A percentile compares a stretch with the other conserved stretches of the same genome.
phyloP scores from a whole-genome alignment of 2,797 vertebrate genomes.

The Silurus aristotelis region DNA sequence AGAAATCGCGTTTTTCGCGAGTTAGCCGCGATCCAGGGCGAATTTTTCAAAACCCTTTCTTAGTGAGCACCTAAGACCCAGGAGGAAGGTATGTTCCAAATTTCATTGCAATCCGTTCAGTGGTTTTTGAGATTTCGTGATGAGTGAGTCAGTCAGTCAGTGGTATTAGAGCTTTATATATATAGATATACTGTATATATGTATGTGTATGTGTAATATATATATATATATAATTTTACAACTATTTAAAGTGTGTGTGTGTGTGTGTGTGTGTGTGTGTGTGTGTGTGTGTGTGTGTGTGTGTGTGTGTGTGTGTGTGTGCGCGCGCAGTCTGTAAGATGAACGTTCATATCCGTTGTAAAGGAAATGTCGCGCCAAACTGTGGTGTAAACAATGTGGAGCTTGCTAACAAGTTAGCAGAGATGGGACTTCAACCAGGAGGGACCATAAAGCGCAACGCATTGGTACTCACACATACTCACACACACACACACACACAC shows the following conservation, averaged over 20 bases:
- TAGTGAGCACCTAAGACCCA: too few species aligned
- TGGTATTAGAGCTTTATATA: too few species aligned
- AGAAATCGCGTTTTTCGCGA: too few species aligned
- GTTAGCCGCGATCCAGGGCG: too few species aligned
- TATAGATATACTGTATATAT: too few species aligned
- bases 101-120: too few species aligned
- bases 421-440: slow-evolving; percentile 91
- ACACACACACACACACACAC: neutral
- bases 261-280: slow-evolving; percentile 65
- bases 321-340: slow-evolving; percentile 89
- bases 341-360: slow-evolving; percentile 94
- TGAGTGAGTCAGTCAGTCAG: too few species aligned
- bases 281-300: slow-evolving; percentile 18
- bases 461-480: slow-evolving; percentile 60
- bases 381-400: slow-evolving; percentile 94
- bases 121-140: too few species aligned
- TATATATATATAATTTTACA: too few species aligned
- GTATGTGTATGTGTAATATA: too few species aligned
- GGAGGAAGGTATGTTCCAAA: too few species aligned
- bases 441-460: slow-evolving; percentile 77
- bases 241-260: neutral
- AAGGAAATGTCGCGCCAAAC: slow-evolving; percentile 91
- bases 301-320: slow-evolving; percentile 22
- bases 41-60: too few species aligned
- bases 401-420: slow-evolving; percentile 88